phyloP scores from a whole-genome alignment of 2,888 invertebrate genomes.

The Eupithecia subfuscata region DNA sequence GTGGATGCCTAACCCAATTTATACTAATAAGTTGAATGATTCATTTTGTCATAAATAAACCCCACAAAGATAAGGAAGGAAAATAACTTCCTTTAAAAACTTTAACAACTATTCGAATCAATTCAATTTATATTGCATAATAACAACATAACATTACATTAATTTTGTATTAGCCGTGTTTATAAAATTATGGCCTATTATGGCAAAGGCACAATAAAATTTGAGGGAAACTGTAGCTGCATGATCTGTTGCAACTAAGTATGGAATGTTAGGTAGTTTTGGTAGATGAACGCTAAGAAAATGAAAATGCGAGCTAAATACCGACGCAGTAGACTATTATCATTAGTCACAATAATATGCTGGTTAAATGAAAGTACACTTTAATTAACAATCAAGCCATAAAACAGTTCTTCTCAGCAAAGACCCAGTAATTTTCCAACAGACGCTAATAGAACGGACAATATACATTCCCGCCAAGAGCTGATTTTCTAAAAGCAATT shows the following conservation, averaged over 20 bases:
- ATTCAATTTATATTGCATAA: neutral
- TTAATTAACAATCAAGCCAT: neutral
- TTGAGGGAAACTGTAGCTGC: neutral
- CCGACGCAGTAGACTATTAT: neutral
- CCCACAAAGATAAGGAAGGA: neutral
- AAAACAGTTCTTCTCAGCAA: neutral
- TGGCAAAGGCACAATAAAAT: neutral
- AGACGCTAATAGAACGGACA: neutral
- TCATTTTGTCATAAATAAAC: neutral
- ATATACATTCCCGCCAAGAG: conserved; percentile 3
- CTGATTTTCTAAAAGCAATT: conserved; percentile 31
- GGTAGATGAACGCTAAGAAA: neutral
- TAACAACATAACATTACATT: neutral
- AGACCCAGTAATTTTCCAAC: neutral
- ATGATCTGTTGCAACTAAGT: neutral
- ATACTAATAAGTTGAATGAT: neutral
- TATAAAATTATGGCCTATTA: neutral
- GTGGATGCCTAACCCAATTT: neutral
- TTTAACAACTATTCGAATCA: neutral
- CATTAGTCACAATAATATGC: neutral
- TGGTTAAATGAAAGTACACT: neutral
- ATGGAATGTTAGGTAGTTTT: neutral
- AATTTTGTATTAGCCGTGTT: neutral
- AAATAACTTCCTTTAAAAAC: neutral
- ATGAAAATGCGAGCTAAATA: neutral